Percentiles rank a stretch among this genome's conserved stretches.
Evolutionary conservation across 2,113 vertebrate species (phyloP).

Genomic region (Sebastes schlegelii): DNA sequence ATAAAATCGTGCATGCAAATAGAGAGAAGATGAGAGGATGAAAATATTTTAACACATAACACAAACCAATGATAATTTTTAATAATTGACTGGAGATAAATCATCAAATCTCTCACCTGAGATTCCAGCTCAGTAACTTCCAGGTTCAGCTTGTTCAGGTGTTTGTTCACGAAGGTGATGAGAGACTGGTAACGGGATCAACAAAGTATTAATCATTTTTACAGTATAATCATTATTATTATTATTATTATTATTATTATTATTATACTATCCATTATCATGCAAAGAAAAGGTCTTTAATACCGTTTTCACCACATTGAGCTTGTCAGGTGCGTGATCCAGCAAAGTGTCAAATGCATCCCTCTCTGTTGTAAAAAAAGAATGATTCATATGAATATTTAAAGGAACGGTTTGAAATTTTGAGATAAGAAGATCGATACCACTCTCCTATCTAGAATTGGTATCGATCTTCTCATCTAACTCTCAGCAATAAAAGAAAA

Average conservation of each 20-base stretch:
- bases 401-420: neutral
- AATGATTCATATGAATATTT: neutral
- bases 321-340: conserved; percentile 98
- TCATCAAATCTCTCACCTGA: conserved; percentile 84
- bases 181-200: conserved; percentile 87
- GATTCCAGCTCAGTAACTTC: conserved; percentile 98
- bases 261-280: neutral
- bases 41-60: neutral
- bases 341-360: conserved; percentile 99
- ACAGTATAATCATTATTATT: neutral
- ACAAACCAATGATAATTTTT: neutral
- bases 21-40: neutral
- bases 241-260: too few relatives aligned
- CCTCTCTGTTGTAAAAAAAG: conserved; percentile 85
- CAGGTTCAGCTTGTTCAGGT: conserved; percentile 97
- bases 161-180: conserved; percentile 99
- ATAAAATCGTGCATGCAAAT: neutral
- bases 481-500: too few relatives aligned
- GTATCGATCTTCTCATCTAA: neutral
- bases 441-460: neutral
- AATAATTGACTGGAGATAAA: neutral
- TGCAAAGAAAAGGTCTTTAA: neutral
- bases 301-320: conserved; percentile 98
- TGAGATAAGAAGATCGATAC: neutral
- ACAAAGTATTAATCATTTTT: neutral